These are phyloP conservation scores for Myotis myotis DNA, from an alignment of 2,797 vertebrate genomes.

Conservation along the genomic window DNA sequence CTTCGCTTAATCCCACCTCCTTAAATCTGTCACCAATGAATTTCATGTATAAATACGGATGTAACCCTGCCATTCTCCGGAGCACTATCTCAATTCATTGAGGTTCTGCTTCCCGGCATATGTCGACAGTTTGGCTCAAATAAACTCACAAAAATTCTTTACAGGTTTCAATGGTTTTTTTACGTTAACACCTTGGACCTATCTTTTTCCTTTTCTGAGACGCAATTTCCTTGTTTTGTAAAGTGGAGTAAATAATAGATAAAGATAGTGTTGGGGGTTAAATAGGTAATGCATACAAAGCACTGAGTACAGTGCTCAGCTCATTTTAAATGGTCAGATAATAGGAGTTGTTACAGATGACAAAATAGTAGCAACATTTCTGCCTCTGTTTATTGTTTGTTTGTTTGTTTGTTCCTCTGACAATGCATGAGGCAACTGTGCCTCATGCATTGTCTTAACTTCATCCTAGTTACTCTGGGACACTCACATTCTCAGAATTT, in stretches of 20 bases:
- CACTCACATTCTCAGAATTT: neutral
- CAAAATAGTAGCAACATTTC: neutral
- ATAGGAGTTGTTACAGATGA: neutral
- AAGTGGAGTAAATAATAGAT: neutral
- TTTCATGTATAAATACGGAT: no score
- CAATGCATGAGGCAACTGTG: neutral
- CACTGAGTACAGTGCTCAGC: neutral
- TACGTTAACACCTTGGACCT: no score
- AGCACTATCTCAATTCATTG: no score
- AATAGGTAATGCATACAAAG: neutral
- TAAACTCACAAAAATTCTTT: no score
- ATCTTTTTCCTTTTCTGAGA: neutral
- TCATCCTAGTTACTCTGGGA: neutral
- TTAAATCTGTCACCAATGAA: no score
- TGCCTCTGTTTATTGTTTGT: neutral
- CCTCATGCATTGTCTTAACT: neutral
- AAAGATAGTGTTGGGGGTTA: neutral
- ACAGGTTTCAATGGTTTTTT: no score
- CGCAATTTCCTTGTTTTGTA: neutral
- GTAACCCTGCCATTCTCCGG: no score
- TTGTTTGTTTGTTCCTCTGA: neutral
- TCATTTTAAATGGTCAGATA: neutral
- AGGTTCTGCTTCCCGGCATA: no score
- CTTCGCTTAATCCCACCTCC: no score
- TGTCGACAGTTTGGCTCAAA: no score